Conservation (phyloP, 2,113 vertebrate genomes). For the Phodopus roborovskii region DNA sequence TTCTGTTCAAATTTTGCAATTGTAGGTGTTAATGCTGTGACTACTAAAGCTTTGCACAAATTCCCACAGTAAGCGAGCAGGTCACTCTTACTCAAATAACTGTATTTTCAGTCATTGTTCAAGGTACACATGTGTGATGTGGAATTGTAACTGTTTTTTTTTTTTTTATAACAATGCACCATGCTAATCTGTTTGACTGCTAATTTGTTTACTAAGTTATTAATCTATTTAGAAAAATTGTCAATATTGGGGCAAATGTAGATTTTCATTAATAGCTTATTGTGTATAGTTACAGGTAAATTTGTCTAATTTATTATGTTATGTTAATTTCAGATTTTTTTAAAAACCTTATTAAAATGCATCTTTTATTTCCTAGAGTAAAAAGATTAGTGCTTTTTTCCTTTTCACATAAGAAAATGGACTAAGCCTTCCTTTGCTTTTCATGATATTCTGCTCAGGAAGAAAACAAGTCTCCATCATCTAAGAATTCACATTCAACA, state of each 20-base stretch:
- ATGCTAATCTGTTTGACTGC: slow-evolving; percentile 26
- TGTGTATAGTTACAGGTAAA: slow-evolving; percentile 61
- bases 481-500: slow-evolving; percentile 77
- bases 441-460: slow-evolving; percentile 60
- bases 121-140: not conserved
- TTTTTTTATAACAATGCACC: slow-evolving; percentile 40
- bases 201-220: slow-evolving; percentile 68
- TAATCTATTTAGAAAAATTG: slow-evolving; percentile 67
- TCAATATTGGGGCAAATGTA: slow-evolving; percentile 56
- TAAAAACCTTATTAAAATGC: slow-evolving; percentile 76
- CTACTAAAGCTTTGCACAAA: not conserved
- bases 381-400: slow-evolving; percentile 61
- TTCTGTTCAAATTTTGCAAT: not conserved
- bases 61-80: not conserved
- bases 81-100: not conserved
- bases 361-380: slow-evolving; percentile 73
- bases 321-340: slow-evolving; percentile 67
- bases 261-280: slow-evolving; percentile 69
- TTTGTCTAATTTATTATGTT: slow-evolving; percentile 65
- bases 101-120: not conserved
- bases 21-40: not conserved
- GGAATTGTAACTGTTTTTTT: not conserved
- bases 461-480: slow-evolving; percentile 78
- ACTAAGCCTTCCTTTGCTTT: slow-evolving; percentile 66
- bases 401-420: slow-evolving; percentile 56